These are phyloP conservation scores for Orthonyx spaldingii DNA, from an alignment of 2,113 vertebrate species.

Conservation along the genomic window DNA sequence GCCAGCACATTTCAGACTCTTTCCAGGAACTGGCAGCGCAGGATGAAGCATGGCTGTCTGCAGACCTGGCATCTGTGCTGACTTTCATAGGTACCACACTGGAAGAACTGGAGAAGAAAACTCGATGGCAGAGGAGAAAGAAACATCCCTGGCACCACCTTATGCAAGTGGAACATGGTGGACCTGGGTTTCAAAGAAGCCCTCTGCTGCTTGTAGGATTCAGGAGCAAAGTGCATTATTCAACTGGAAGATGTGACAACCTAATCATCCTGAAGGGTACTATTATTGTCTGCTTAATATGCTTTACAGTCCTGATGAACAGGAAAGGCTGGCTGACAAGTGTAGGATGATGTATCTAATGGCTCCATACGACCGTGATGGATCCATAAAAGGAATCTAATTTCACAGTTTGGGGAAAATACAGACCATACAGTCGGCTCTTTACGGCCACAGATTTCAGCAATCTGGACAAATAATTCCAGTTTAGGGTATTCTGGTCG, in stretches of 20 bases:
- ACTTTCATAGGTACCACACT: neutral
- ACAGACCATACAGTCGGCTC: neutral
- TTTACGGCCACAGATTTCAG: neutral
- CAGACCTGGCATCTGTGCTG: conserved; percentile 7
- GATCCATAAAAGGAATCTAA: conserved; percentile 37
- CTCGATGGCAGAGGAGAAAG: neutral
- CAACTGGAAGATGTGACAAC: neutral
- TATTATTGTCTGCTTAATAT: conserved; percentile 42
- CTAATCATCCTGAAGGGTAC: conserved; percentile 43
- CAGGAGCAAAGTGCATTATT: neutral
- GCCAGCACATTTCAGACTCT: conserved; percentile 40
- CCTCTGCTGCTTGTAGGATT: neutral
- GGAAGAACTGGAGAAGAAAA: neutral
- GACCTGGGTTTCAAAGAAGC: neutral
- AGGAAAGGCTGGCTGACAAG: conserved; percentile 36
- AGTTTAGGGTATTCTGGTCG: neutral
- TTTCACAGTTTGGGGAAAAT: conserved; percentile 40
- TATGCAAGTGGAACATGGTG: neutral
- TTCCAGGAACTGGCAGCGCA: conserved; percentile 39
- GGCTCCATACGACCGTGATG: conserved; percentile 19
- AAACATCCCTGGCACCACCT: neutral
- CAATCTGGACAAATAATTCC: neutral
- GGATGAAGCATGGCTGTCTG: neutral
- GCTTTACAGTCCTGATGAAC: conserved; percentile 24
- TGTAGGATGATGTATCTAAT: conserved; percentile 46